Evolutionary conservation across 2,888 invertebrate species (phyloP).

Genomic region (Lasius fuliginosus): DNA sequence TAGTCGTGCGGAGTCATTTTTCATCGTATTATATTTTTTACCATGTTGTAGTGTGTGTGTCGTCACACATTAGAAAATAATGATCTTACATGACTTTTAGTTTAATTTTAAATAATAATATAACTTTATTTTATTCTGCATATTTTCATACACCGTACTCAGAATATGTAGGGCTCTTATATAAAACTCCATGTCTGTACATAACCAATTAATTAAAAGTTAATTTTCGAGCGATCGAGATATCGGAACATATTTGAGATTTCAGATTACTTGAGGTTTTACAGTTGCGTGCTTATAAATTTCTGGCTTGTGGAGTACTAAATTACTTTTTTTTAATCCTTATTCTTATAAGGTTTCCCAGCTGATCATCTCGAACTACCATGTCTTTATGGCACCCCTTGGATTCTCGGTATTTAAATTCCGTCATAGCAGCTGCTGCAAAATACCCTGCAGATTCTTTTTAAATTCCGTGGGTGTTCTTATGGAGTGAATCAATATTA

Average conservation of each 20-base stretch:
- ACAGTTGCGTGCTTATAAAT: conserved; percentile 9
- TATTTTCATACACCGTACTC: background rate
- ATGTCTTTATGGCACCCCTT: conserved; percentile 5
- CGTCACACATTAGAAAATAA: background rate
- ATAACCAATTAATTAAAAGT: conserved; percentile 29
- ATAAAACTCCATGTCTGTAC: background rate
- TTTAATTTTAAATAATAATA: background rate
- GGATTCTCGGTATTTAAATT: conserved; percentile 64
- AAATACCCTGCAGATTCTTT: conserved; percentile 39
- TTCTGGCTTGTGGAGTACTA: background rate
- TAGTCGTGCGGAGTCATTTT: conserved; percentile 4
- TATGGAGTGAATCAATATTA: conserved; percentile 39
- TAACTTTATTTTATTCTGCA: background rate
- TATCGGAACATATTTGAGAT: background rate
- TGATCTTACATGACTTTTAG: background rate
- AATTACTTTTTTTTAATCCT: conserved; percentile 15
- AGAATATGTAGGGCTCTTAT: background rate
- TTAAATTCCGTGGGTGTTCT: conserved; percentile 36
- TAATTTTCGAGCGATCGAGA: background rate
- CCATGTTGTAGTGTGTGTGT: too few species aligned
- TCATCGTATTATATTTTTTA: background rate
- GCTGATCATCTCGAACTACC: conserved; percentile 5
- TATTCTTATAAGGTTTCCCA: conserved; percentile 10
- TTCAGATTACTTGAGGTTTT: conserved; percentile 2
- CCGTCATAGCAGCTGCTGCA: conserved; percentile 35